Base-by-base conservation (phyloP, 2,113 vertebrate genomes). In the Leiothrix lutea region DNA sequence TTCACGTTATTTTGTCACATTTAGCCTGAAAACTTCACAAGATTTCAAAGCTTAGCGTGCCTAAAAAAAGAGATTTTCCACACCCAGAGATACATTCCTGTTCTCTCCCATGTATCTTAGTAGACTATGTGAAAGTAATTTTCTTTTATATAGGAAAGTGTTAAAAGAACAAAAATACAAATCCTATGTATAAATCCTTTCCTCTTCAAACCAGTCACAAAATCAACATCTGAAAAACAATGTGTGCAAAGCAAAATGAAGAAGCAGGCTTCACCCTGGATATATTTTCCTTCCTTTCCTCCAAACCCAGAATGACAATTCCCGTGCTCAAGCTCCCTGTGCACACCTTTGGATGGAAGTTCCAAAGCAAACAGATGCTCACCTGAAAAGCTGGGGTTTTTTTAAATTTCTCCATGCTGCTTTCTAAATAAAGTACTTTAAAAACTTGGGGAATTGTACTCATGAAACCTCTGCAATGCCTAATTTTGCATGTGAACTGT, bases 351-450 rank as follows among this genome's bases (percentile, higher is more conserved):
- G 14, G 33, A 70, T 14, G 33, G 21, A 11, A 45, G 14, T 45
- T 66, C 38, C 62, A 78, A 86, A 89, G 5, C 11, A 67, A 66
- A 28, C 18, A 56, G 11, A 25, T 12, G 16, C n/a, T 64, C 78
- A 23, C 48, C 44, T 48, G 11, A 7, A 47, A 77, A 66, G 2
- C 23, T 33, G 47, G 11, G 22, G 11, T 20, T 12, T 35, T 9
- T 33, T 51, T 8, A 1, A 42, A 6, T 66, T 86, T 54, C 23
- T 79, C 12, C 29, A 36, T 0, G 0, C 7, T 80, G 20, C 13
- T 86, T 65, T 56, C 56, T 42, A 53, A 71, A 70, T 35, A 14
- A 71, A 58, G 9, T 8, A 54, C 56, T 33, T 48, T 35, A 45
- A 78, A 40, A 80, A 71, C 12, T 20, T 36, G 12, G 15, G 28